Evolutionary conservation across 1,140 invertebrate genomes (phyloP).

Genomic region (Aphelenchoides besseyi): DNA sequence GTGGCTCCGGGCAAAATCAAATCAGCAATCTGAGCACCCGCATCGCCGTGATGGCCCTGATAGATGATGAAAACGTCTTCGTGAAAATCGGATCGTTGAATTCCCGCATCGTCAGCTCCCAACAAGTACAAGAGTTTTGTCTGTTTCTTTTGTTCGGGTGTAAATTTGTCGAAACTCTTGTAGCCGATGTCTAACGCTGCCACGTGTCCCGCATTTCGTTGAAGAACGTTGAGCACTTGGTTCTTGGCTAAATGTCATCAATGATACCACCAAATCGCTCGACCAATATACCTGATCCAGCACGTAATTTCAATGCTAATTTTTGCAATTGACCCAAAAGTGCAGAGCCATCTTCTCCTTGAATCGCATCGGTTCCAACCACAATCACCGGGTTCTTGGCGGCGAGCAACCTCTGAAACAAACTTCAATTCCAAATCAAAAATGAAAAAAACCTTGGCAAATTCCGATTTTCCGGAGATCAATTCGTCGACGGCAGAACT

Average conservation of each 20-base stretch:
- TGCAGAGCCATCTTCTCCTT: constrained; percentile 75
- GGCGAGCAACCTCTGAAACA: constrained; percentile 69
- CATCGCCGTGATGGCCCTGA: constrained; percentile 93
- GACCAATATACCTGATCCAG: constrained; percentile 63
- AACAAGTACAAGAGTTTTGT: constrained; percentile 83
- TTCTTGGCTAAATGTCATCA: constrained; percentile 54
- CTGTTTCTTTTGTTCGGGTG: constrained; percentile 63
- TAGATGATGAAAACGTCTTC: constrained; percentile 85
- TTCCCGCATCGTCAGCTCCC: constrained; percentile 81
- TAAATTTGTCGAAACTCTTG: constrained; percentile 73
- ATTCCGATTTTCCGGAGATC: constrained; percentile 65
- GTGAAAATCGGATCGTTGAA: constrained; percentile 76
- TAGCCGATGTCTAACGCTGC: constrained; percentile 94
- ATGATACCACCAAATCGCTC: not conserved
- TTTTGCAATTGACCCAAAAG: constrained; percentile 75
- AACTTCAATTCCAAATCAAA: not conserved
- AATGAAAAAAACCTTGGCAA: constrained; percentile 44
- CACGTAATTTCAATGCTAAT: constrained; percentile 66
- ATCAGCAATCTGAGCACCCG: constrained; percentile 86
- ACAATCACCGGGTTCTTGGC: constrained; percentile 88
- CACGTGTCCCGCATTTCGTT: constrained; percentile 72
- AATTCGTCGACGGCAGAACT: constrained; percentile 50
- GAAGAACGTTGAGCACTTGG: constrained; percentile 62
- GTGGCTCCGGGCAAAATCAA: constrained; percentile 90
- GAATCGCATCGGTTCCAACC: constrained; percentile 78